phyloP scores from a whole-genome alignment of 2,888 invertebrate species.

The Plebejus anna region DNA sequence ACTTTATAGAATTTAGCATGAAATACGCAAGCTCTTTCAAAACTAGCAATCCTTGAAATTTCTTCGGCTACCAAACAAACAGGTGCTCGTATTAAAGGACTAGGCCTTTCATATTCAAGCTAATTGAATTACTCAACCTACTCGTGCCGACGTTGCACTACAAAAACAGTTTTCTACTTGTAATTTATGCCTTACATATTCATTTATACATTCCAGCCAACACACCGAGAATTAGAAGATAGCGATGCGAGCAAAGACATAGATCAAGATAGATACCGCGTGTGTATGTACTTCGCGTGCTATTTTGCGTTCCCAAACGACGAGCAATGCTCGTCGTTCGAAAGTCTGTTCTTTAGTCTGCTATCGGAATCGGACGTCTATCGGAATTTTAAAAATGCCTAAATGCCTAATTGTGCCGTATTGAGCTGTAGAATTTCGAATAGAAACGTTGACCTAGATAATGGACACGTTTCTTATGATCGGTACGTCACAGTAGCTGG shows the following conservation, averaged over 20 bases:
- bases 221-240: constrained; percentile 30
- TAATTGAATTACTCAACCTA: constrained; percentile 22
- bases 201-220: constrained; percentile 30
- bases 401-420: too few relatives aligned
- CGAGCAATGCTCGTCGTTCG: too few relatives aligned
- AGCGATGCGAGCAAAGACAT: constrained; percentile 12
- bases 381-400: too few relatives aligned
- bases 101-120: constrained; percentile 24
- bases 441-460: too few relatives aligned
- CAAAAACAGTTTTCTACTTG: constrained; percentile 26
- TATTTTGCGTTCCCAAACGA: too few relatives aligned
- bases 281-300: too few relatives aligned
- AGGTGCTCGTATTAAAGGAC: constrained; percentile 11
- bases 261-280: too few relatives aligned
- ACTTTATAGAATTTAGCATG: not conserved
- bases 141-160: constrained; percentile 6
- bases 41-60: constrained; percentile 1
- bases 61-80: not conserved
- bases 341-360: too few relatives aligned
- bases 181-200: constrained; percentile 22
- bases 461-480: too few relatives aligned
- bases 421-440: too few relatives aligned
- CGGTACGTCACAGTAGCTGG: too few relatives aligned
- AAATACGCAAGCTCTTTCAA: not conserved
- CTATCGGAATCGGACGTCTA: too few relatives aligned